phyloP scores from a whole-genome alignment of 2,888 invertebrate species.

The Calameuta idolon region DNA sequence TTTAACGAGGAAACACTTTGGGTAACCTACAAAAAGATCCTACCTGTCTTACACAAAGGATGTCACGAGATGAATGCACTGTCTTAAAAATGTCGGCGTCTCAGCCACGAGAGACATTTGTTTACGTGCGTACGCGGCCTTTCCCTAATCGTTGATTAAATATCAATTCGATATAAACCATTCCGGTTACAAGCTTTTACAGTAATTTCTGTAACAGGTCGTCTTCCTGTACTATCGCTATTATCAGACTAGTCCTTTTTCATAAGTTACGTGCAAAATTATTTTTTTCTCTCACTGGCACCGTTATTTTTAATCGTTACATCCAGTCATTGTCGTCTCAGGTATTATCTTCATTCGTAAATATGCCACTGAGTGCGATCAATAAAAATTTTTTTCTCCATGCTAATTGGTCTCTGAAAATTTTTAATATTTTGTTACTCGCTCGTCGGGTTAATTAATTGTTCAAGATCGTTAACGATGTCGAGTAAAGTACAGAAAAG shows the following conservation, averaged over 20 bases:
- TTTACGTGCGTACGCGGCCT: slow-evolving; percentile 4
- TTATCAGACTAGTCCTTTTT: background rate
- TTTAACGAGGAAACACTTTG: background rate
- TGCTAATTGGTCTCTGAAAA: background rate
- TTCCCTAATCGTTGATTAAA: slow-evolving; percentile 19
- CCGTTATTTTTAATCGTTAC: background rate
- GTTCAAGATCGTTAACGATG: background rate
- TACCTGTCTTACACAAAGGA: background rate
- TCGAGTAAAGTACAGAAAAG: background rate
- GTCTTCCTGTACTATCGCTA: background rate
- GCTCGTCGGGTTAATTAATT: background rate
- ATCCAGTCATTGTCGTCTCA: background rate
- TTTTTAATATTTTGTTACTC: background rate
- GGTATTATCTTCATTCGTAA: background rate
- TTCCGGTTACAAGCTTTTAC: background rate
- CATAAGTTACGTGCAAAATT: background rate
- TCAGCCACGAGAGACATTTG: slow-evolving; percentile 5
- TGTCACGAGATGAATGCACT: background rate
- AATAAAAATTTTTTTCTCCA: background rate
- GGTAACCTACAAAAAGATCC: background rate
- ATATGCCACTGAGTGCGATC: background rate
- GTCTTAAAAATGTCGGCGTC: slow-evolving; percentile 14
- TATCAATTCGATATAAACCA: background rate
- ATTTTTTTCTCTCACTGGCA: background rate
- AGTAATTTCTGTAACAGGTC: background rate